phyloP scores from a whole-genome alignment of 2,888 invertebrate genomes.

The Nephrotoma flavescens region DNA sequence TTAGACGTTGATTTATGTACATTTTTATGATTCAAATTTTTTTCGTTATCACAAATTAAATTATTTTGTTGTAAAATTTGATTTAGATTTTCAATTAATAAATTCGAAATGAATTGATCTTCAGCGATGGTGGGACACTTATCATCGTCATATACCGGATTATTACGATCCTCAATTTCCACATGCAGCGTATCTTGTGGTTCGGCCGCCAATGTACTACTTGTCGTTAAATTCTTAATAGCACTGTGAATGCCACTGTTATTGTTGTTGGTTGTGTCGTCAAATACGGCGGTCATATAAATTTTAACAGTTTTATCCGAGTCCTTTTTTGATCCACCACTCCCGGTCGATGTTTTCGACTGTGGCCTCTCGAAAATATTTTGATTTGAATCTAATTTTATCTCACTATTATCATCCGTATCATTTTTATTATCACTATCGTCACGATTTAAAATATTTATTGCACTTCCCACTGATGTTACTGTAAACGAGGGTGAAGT shows the following conservation, averaged over 20 bases:
- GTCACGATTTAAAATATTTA: not conserved
- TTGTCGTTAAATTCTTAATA: not conserved
- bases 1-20: not conserved
- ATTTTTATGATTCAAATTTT: not conserved
- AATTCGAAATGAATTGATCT: conserved; percentile 38
- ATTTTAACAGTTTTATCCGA: conserved; percentile 11
- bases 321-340: conserved; percentile 1
- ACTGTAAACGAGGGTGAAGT: not conserved
- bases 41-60: conserved; percentile 14
- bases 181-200: conserved; percentile 12
- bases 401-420: not conserved
- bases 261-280: not conserved
- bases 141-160: not conserved
- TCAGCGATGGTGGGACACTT: conserved; percentile 6
- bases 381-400: not conserved
- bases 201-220: conserved; percentile 1
- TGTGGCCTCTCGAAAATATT: conserved; percentile 5
- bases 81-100: conserved; percentile 37
- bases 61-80: conserved; percentile 34
- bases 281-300: conserved; percentile 10
- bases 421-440: not conserved
- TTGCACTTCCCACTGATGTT: not conserved
- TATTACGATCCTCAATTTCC: conserved; percentile 7
- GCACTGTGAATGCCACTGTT: not conserved
- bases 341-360: conserved; percentile 4